A percentile compares a stretch with the other conserved stretches of the same genome.
phyloP scores from a whole-genome alignment of 2,888 invertebrate species.

The Griposia aprilina region DNA sequence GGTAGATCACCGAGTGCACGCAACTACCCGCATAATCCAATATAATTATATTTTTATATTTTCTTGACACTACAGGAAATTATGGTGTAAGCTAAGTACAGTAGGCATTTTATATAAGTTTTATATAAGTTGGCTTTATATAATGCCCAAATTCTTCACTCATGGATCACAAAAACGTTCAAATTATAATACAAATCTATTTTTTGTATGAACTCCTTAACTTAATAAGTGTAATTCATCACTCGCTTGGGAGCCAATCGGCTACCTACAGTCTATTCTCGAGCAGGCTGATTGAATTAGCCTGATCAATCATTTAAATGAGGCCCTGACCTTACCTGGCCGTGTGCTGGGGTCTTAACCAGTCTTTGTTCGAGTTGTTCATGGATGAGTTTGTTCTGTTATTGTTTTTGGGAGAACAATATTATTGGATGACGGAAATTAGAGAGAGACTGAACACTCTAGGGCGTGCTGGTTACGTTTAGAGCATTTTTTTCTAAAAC shows the following conservation, averaged over 20 bases:
- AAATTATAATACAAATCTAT: constrained; percentile 68
- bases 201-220: constrained; percentile 69
- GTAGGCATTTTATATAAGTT: too few relatives aligned
- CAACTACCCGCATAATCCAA: too few relatives aligned
- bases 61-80: too few relatives aligned
- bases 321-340: constrained; percentile 67
- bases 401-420: constrained; percentile 3
- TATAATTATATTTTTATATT: too few relatives aligned
- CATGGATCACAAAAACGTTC: constrained; percentile 39
- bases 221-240: constrained; percentile 79
- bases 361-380: constrained; percentile 17
- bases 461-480: too few relatives aligned
- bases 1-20: too few relatives aligned
- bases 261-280: constrained; percentile 78
- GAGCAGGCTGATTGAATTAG: constrained; percentile 83
- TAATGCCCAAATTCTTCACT: constrained; percentile 39
- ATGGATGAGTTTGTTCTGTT: constrained; percentile 22
- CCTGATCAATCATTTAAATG: constrained; percentile 83
- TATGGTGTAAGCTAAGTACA: too few relatives aligned
- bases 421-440: not conserved
- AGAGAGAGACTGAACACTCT: too few relatives aligned
- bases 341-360: constrained; percentile 25
- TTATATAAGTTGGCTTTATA: constrained; percentile 6
- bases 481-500: too few relatives aligned
- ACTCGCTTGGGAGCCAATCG: constrained; percentile 75